Conservation (phyloP, 2,797 vertebrate species). For the Borostomias antarcticus region DNA sequence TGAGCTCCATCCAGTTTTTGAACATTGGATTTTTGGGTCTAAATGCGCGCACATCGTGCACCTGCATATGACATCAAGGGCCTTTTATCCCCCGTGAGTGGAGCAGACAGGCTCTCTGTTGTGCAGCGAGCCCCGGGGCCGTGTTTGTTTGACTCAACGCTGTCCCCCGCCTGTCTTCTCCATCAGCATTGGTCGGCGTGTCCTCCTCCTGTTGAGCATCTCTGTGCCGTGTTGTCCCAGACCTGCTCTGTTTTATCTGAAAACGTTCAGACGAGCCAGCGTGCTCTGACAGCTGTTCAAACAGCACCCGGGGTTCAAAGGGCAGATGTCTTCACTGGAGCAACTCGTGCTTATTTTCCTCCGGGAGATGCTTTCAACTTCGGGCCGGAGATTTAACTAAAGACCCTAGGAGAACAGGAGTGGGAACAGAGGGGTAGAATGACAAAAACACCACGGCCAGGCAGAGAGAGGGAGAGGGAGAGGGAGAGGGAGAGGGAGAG, state of each 20-base stretch:
- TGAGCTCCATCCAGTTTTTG: too few relatives aligned
- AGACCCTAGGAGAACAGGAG: constrained; percentile 45
- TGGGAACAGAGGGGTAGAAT: constrained; percentile 36
- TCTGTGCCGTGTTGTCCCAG: constrained; percentile 50
- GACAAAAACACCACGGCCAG: constrained; percentile 37
- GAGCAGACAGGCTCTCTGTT: neutral
- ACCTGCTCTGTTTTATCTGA: constrained; percentile 71
- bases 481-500: too few relatives aligned
- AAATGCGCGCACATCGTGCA: too few relatives aligned
- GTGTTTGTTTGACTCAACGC: neutral
- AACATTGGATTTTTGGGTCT: too few relatives aligned
- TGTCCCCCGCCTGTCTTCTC: constrained; percentile 12
- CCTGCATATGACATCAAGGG: neutral
- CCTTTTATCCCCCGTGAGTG: neutral
- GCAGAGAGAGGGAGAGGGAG: constrained; percentile 21
- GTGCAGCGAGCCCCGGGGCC: neutral
- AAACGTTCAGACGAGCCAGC: constrained; percentile 66
- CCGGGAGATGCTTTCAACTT: constrained; percentile 73
- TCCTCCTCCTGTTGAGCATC: constrained; percentile 47
- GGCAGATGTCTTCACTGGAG: constrained; percentile 83
- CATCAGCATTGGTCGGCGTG: constrained; percentile 23
- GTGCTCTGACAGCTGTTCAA: constrained; percentile 82
- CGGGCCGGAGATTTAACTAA: constrained; percentile 54
- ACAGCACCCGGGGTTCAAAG: constrained; percentile 79
- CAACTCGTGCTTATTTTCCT: constrained; percentile 82